phyloP scores from a whole-genome alignment of 2,113 vertebrate genomes.

The Leiothrix lutea region DNA sequence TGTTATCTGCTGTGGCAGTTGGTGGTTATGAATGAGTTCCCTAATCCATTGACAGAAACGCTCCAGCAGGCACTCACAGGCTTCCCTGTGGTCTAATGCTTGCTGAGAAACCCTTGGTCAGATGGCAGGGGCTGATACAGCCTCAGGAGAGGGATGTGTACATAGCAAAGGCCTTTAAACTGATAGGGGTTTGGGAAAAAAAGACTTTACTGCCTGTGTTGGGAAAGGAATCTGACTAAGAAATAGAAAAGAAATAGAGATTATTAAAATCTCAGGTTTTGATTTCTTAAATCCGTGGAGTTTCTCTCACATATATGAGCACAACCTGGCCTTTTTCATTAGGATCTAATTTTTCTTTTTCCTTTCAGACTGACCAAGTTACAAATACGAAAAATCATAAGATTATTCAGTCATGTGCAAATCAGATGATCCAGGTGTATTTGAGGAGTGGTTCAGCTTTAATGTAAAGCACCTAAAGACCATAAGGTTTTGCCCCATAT shows the following conservation, averaged over 20 bases:
- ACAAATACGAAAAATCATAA: not conserved
- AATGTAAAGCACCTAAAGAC: not conserved
- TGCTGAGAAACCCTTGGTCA: not conserved
- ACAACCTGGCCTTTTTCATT: not conserved
- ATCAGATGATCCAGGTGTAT: not conserved
- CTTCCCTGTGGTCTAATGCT: not conserved
- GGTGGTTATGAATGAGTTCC: conserved; percentile 22
- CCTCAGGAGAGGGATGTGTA: not conserved
- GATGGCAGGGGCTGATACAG: not conserved
- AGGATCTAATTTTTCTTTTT: not conserved
- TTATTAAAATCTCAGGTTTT: not conserved
- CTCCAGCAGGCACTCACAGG: not conserved
- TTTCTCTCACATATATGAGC: not conserved
- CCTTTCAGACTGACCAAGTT: not conserved
- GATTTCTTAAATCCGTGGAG: not conserved
- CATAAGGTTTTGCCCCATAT: not conserved
- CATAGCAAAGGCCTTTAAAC: not conserved
- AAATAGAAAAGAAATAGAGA: not conserved
- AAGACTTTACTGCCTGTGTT: not conserved
- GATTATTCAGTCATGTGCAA: not conserved
- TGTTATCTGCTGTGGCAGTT: conserved; percentile 2
- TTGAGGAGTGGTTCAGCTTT: not conserved
- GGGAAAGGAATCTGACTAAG: not conserved
- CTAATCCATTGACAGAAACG: not conserved
- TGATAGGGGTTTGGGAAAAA: rapidly evolving